Evolutionary conservation across 2,113 vertebrate genomes (phyloP), one percentile per base, ranked within the genome.

Genomic region (Nestor notabilis): DNA sequence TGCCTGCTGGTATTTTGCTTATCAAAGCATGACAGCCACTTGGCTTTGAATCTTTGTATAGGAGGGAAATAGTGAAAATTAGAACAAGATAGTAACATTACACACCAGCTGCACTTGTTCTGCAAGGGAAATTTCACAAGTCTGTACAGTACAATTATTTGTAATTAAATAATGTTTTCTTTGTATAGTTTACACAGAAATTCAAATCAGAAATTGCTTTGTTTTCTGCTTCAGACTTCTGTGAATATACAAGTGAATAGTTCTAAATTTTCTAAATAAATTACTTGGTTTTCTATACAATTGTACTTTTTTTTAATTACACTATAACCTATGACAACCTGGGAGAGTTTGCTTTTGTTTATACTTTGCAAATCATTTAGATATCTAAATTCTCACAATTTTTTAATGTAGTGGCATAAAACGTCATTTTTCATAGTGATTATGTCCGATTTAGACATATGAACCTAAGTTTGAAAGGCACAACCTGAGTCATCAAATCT

Each of bases 211-310:
- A 90, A 96, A 71, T 75, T 68, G 47, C 65, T 20, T 18, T 16
- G 17, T 92, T 93, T 93, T 72, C 65, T 93, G 64, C 80, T 72
- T 95, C 44, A 41, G 89, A 75, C 24, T 92, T 84, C 19, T 83
- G 4, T 78, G 53, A 74, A 56, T 80, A 86, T 64, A 66, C 27
- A 80, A 70, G 43, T 92, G 60, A 89, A 89, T 60, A 69, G 52
- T 80, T 93, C 17, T 43, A 71, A 20, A 70, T 91, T 95, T 95
- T 94, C 60, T 93, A 90, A 96, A 95, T 95, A 95, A 96, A 96
- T 70, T 50, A 47, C 44, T 90, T 91, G 28, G 15, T 3, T 96
- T 96, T 94, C 19, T 86, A 92, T 70, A 35, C 27, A 53, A 2
- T 53, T 75, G 52, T 47, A 35, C 4, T 37, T 80, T 52, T 55